Evolutionary conservation across 2,113 vertebrate species (phyloP).

Genomic region (Hemichromis elongatus): DNA sequence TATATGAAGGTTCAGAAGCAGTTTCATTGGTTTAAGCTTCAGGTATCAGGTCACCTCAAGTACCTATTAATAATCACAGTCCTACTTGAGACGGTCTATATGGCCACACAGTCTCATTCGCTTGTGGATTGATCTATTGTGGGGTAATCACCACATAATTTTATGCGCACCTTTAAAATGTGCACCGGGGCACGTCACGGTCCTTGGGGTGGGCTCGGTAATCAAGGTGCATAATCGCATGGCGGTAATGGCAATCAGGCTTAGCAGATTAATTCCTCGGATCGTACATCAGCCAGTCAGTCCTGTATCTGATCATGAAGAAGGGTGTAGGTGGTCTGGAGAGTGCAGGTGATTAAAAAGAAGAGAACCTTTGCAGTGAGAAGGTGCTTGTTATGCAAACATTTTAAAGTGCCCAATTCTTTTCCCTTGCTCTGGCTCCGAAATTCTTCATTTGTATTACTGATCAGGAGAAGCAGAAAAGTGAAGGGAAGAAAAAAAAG

Average conservation of each 20-base stretch:
- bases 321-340: conserved; percentile 81
- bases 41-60: conserved; percentile 72
- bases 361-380: conserved; percentile 60
- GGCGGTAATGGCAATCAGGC: conserved; percentile 77
- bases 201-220: conserved; percentile 74
- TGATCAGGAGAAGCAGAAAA: conserved; percentile 45
- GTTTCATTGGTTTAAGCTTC: conserved; percentile 44
- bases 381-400: conserved; percentile 78
- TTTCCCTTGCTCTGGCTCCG: conserved; percentile 55
- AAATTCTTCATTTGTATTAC: conserved; percentile 70
- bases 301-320: conserved; percentile 76
- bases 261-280: conserved; percentile 74
- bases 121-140: conserved; percentile 70
- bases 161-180: conserved; percentile 74
- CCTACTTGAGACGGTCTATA: conserved; percentile 75
- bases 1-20: conserved; percentile 48
- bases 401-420: conserved; percentile 73
- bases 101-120: conserved; percentile 62
- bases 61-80: conserved; percentile 78
- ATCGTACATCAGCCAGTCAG: conserved; percentile 61
- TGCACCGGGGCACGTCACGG: conserved; percentile 62
- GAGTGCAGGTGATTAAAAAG: conserved; percentile 79
- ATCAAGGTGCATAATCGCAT: conserved; percentile 80
- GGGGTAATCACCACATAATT: conserved; percentile 78
- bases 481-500: conserved; percentile 19